Base-by-base conservation (phyloP, 2,888 invertebrate genomes). In the Harmothoe impar region DNA sequence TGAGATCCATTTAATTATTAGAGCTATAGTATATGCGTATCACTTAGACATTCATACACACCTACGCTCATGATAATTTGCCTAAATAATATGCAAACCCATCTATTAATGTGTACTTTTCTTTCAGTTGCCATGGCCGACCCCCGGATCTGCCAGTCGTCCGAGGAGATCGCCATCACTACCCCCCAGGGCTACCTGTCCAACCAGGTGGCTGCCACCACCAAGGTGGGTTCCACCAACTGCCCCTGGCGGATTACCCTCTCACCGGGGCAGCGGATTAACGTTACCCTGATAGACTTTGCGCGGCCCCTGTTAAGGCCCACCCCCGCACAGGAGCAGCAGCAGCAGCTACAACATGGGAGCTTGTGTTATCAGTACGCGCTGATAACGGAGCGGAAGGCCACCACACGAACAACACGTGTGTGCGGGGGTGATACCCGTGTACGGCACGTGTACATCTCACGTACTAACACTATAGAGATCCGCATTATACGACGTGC, bases 381-480 rank as follows among this genome's bases (percentile, higher is more conserved):
- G n/a, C 89, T 89, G 33, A 68, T 89, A 12, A 89, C 89, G 25
- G 89, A 89, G 68, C 52, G 89, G 12, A 89, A 68, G 43, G 89
- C 68, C 12, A 35, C 62, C 31, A 68, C 89, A n/a, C 52, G 91
- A 17, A 89, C 51, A 10, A 78, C 62, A 29, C 62, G 89, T 20
- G 89, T 91, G 78, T 91, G 91, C 43, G 91, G 91, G 17, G 91
- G 91, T 10, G 52, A 72, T 12, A 54, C 72, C 23, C 56, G 91
- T 33, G 91, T 78, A 31, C 25, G 77, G 5, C 89, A 91, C 81
- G 91, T 81, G 54, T 89, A 54, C 81, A 25, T 78, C 31, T 91
- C 91, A 43, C 89, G 62, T 15, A 33, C 54, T 23, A 91, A 89
- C 54, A 29, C 20, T 31, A 56, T 91, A 5, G 91, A 91, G 56